These are phyloP conservation scores for Craniophora ligustri DNA, from an alignment of 2,888 invertebrate genomes.

Conservation along the genomic window DNA sequence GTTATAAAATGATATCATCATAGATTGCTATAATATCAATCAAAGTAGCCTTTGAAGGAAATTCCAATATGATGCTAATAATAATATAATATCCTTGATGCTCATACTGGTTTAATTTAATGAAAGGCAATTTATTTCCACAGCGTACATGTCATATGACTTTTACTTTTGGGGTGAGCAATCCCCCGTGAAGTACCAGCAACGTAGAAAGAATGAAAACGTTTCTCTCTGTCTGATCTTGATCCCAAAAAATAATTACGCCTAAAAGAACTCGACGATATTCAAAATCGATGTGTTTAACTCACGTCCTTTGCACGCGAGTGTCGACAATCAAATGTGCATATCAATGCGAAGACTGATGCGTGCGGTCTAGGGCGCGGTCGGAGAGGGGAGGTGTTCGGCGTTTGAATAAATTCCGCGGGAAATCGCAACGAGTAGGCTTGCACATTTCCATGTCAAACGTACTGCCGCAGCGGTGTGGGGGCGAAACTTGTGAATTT, in stretches of 20 bases:
- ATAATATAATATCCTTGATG: constrained; percentile 10
- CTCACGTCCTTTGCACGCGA: constrained; percentile 61
- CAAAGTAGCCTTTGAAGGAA: constrained; percentile 28
- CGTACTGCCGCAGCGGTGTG: constrained; percentile 62
- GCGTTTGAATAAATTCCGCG: constrained; percentile 78
- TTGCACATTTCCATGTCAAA: constrained; percentile 85
- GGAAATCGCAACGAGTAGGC: constrained; percentile 73
- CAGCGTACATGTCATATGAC: constrained; percentile 4
- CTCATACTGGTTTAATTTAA: constrained; percentile 12
- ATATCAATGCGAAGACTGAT: constrained; percentile 76
- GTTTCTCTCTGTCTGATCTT: constrained; percentile 21
- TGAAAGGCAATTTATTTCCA: constrained; percentile 27
- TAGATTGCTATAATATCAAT: constrained; percentile 30
- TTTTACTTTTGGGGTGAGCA: constrained; percentile 25
- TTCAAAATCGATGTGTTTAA: constrained; percentile 55
- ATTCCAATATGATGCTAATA: constrained; percentile 15
- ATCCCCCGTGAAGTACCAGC: constrained; percentile 19
- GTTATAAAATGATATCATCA: constrained; percentile 33
- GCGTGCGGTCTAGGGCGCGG: constrained; percentile 59
- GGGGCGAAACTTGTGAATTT: constrained; percentile 75
- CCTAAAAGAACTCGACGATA: constrained; percentile 25
- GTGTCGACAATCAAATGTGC: constrained; percentile 78
- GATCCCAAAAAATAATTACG: constrained; percentile 31
- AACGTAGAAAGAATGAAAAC: constrained; percentile 8
- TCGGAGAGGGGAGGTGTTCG: constrained; percentile 49